A percentile compares a stretch with the other conserved stretches of the same genome.
phyloP scores from a whole-genome alignment of 2,888 invertebrate species.

The Mythimna vitellina region DNA sequence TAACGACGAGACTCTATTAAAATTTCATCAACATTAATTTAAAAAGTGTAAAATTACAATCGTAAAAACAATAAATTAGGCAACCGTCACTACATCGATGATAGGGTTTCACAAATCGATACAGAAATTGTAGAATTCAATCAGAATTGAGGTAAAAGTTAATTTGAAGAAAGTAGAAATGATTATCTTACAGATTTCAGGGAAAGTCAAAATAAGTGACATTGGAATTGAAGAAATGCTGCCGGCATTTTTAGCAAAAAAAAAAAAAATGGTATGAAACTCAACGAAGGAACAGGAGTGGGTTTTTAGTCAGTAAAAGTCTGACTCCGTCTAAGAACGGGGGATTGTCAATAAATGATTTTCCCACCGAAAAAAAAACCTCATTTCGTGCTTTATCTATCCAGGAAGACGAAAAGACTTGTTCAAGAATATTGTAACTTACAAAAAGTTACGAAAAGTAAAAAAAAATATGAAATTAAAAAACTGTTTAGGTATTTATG shows the following conservation, averaged over 20 bases:
- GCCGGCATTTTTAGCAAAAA: not conserved
- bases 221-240: not conserved
- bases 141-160: slow-evolving; percentile 6
- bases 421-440: too few species aligned
- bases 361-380: too few species aligned
- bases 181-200: not conserved
- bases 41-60: slow-evolving; percentile 38
- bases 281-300: too few species aligned
- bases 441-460: too few species aligned
- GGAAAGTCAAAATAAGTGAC: slow-evolving; percentile 14
- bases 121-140: slow-evolving; percentile 12
- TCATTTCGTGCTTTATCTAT: too few species aligned
- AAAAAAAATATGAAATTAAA: too few species aligned
- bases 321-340: too few species aligned
- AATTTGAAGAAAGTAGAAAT: slow-evolving; percentile 17
- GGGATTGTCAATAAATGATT: too few species aligned
- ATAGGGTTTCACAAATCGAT: slow-evolving; percentile 1
- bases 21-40: slow-evolving; percentile 18
- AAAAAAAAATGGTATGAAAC: too few species aligned
- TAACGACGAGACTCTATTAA: slow-evolving; percentile 12
- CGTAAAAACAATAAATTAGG: slow-evolving; percentile 31
- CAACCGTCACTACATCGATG: slow-evolving; percentile 12
- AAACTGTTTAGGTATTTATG: too few species aligned
- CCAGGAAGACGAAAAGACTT: too few species aligned
- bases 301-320: too few species aligned